Evolutionary conservation across 1,140 invertebrate genomes (phyloP).

Genomic region (Euura saliciscinereae): DNA sequence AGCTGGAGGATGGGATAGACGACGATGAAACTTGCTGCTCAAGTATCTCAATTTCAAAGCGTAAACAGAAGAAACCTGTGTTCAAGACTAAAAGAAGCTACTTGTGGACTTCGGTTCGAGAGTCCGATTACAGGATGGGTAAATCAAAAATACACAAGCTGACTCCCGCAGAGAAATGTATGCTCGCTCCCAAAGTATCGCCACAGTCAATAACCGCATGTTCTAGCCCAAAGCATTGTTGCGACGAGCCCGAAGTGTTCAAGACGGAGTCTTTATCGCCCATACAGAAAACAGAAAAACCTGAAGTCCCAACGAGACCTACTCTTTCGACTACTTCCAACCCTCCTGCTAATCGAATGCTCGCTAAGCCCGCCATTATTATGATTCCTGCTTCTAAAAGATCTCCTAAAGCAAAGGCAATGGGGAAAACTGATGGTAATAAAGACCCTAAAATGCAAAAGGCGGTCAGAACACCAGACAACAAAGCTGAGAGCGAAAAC

Average conservation of each 20-base stretch:
- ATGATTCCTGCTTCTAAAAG: neutral
- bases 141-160: neutral
- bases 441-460: neutral
- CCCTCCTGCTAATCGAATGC: neutral
- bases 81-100: neutral
- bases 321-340: neutral
- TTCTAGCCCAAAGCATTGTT: neutral
- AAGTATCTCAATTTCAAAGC: neutral
- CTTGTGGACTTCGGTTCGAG: neutral
- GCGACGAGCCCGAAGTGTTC: neutral
- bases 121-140: neutral
- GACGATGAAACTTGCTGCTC: neutral
- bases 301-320: neutral
- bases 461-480: neutral
- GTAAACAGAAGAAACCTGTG: neutral
- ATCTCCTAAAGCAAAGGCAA: neutral
- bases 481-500: neutral
- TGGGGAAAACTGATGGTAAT: neutral
- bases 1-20: neutral
- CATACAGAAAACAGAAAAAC: neutral
- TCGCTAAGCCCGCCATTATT: neutral
- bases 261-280: neutral
- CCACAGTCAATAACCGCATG: neutral
- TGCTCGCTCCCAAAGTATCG: too few species aligned
- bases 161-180: neutral